Conservation (phyloP, 1,140 invertebrate species). For the Asobara japonica region DNA sequence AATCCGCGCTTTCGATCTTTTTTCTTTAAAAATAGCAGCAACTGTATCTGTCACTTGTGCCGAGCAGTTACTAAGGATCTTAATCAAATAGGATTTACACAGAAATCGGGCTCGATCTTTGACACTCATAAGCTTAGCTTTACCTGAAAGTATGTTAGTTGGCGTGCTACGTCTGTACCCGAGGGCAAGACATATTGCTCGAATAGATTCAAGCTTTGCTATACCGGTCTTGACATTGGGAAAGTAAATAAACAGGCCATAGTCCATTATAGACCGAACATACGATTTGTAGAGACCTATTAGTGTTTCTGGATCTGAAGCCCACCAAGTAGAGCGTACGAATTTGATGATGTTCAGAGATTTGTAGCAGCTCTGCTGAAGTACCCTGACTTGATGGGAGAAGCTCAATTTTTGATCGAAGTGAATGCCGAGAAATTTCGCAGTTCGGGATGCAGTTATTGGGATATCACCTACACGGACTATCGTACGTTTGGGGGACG, state of each 20-base stretch:
- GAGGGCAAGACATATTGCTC: background rate
- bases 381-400: background rate
- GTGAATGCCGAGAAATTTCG: slow-evolving; percentile 36
- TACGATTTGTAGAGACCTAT: slow-evolving; percentile 33
- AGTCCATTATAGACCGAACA: slow-evolving; percentile 40
- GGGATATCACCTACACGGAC: background rate
- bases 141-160: slow-evolving; percentile 14
- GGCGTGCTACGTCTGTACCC: background rate
- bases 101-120: background rate
- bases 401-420: slow-evolving; percentile 28
- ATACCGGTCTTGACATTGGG: slow-evolving; percentile 22
- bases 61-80: background rate
- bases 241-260: slow-evolving; percentile 21
- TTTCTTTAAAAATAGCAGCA: background rate
- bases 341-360: slow-evolving; percentile 28
- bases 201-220: slow-evolving; percentile 19
- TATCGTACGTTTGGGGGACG: background rate
- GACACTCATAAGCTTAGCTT: background rate
- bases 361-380: slow-evolving; percentile 9
- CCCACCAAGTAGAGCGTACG: slow-evolving; percentile 41
- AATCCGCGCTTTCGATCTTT: background rate
- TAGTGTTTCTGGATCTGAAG: slow-evolving; percentile 31
- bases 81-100: background rate
- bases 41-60: background rate
- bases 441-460: background rate